phyloP scores from a whole-genome alignment of 2,888 invertebrate species.

The Exephanes ischioxanthus region DNA sequence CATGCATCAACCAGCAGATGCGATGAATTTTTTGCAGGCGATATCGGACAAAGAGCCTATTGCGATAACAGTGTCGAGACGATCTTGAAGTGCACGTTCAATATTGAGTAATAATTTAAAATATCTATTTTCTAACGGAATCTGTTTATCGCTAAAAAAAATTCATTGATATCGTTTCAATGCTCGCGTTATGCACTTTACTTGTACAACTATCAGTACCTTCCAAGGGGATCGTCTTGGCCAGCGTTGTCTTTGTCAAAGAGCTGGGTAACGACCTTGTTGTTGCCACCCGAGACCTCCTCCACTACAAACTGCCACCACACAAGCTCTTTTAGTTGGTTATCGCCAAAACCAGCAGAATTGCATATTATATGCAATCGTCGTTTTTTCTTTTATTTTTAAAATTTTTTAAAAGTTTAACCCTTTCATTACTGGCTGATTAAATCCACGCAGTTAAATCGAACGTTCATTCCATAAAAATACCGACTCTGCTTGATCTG shows the following conservation, averaged over 20 bases:
- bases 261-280: slow-evolving; percentile 88
- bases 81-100: slow-evolving; percentile 4
- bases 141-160: slow-evolving; percentile 4
- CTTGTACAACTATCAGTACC: slow-evolving; percentile 87
- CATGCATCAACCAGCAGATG: slow-evolving; percentile 52
- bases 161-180: slow-evolving; percentile 35
- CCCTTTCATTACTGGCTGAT: neutral
- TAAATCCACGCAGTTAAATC: neutral
- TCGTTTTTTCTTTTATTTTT: slow-evolving; percentile 43
- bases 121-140: neutral
- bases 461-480: neutral
- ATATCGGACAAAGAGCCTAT: neutral
- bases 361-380: neutral
- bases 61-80: slow-evolving; percentile 23
- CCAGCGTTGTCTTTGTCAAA: slow-evolving; percentile 97
- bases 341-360: slow-evolving; percentile 47
- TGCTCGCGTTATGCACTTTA: slow-evolving; percentile 60
- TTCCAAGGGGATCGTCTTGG: slow-evolving; percentile 97
- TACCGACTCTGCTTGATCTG: neutral
- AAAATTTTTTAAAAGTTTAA: neutral
- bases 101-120: slow-evolving; percentile 1
- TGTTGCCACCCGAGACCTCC: slow-evolving; percentile 82
- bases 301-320: slow-evolving; percentile 88
- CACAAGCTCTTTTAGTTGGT: slow-evolving; percentile 79
- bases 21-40: slow-evolving; percentile 20